Evolutionary conservation across 2,113 vertebrate species (phyloP), one percentile per base, ranked within the genome.

Genomic region (Larimichthys crocea): DNA sequence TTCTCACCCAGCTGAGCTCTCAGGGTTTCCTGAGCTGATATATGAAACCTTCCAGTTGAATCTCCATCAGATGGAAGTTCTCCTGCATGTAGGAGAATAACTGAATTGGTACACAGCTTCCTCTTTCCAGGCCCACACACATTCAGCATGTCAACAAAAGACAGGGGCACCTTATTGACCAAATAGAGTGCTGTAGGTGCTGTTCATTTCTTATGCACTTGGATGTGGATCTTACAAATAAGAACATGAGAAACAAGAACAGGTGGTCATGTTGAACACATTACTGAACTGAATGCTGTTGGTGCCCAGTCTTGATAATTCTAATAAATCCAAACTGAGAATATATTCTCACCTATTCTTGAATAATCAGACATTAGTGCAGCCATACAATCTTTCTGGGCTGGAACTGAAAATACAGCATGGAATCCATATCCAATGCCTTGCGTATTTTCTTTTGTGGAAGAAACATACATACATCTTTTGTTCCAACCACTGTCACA

Each of bases 391-490:
- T 67, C 60, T 29, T 44, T 64, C 57, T 68, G 48, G 63, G 61
- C 22, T 20, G 19, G 50, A 31, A 48, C 7, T 48, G 9, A 26
- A 64, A 42, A 63, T 60, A 65, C 40, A 8, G 15, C 1, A 0
- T 46, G 68, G 50, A 68, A 73, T 59, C n/a, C 69, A 74, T 59
- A 49, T 65, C 26, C 26, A 72, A 72, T 79, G 3, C 19, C 22
- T 17, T 16, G 35, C 50, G 10, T 57, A 22, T 72, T 72, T 80
- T 65, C 40, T 49, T 72, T 72, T 24, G 10, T 10, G 8, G 64
- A 48, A 6, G 59, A 72, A 55, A 59, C n/a, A n/a, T 16, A n/a
- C 29, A 66, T 64, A 11, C 46, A 17, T 42, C 20, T 56, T 59
- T 72, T 60, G 44, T 74, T 52, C 40, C 68, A 70, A 50, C 53